These are phyloP conservation scores for Volucella inflata DNA, from an alignment of 2,888 invertebrate species.

Conservation along the genomic window DNA sequence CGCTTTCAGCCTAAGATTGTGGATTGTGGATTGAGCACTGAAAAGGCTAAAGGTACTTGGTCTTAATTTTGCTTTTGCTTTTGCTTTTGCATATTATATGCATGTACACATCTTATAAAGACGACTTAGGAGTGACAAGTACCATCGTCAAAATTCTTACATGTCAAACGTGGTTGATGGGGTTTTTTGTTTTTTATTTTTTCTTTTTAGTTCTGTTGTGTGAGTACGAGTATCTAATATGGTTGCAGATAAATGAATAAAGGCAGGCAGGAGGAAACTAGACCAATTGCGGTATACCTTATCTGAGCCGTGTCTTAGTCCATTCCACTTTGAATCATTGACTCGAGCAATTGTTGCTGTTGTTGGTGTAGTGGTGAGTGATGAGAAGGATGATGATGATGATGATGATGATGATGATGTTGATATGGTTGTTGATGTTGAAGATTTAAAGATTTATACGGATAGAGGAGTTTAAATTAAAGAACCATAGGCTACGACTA, in stretches of 20 bases:
- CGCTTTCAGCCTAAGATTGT: constrained; percentile 14
- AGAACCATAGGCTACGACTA: constrained; percentile 24
- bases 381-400: not conserved
- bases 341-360: constrained; percentile 11
- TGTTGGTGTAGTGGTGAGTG: not conserved
- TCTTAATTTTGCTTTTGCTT: constrained; percentile 21
- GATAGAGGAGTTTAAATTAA: not conserved
- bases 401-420: not conserved
- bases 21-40: not conserved
- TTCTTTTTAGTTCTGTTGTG: not conserved
- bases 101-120: constrained; percentile 59
- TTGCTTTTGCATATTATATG: constrained; percentile 52
- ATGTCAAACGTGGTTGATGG: constrained; percentile 58
- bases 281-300: constrained; percentile 63
- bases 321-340: constrained; percentile 55
- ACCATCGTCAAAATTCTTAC: constrained; percentile 66
- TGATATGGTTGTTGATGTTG: constrained; percentile 10
- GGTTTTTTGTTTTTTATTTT: not conserved
- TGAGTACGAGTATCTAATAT: not conserved
- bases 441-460: constrained; percentile 2
- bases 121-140: constrained; percentile 69
- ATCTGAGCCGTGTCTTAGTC: constrained; percentile 15
- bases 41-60: constrained; percentile 22
- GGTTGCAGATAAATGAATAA: constrained; percentile 4
- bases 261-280: constrained; percentile 40